phyloP scores from a whole-genome alignment of 2,797 vertebrate genomes.

The Acanthurus leucopareius region DNA sequence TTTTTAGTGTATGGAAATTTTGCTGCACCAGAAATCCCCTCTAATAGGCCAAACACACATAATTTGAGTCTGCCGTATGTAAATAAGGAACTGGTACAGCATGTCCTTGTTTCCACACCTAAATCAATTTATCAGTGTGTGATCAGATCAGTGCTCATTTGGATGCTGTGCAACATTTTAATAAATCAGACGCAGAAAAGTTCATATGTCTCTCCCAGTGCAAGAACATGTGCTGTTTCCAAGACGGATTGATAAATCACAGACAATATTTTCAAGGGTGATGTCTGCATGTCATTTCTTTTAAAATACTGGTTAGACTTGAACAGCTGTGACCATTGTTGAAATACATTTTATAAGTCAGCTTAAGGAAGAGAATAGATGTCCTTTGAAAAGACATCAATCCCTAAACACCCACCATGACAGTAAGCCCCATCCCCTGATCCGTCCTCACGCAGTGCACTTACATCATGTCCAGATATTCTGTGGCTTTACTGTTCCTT shows the following conservation, averaged over 20 bases:
- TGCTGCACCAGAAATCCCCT: slow-evolving; percentile 4
- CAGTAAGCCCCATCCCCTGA: slow-evolving; percentile 68
- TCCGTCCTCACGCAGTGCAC: slow-evolving; percentile 58
- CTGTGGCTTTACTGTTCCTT: slow-evolving; percentile 67
- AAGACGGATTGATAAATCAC: slow-evolving; percentile 63
- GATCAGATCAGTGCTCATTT: slow-evolving; percentile 77
- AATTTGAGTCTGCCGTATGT: slow-evolving; percentile 48
- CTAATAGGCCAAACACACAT: slow-evolving; percentile 40
- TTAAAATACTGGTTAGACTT: slow-evolving; percentile 51
- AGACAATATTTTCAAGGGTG: slow-evolving; percentile 63
- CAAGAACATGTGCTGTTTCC: slow-evolving; percentile 54
- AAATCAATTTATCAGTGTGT: slow-evolving; percentile 69
- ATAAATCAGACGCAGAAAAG: slow-evolving; percentile 70
- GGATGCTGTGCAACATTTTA: slow-evolving; percentile 56
- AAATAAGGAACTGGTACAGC: slow-evolving; percentile 51
- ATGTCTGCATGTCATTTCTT: slow-evolving; percentile 67
- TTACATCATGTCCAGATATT: slow-evolving; percentile 69
- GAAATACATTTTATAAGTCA: slow-evolving; percentile 59
- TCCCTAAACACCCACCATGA: slow-evolving; percentile 71
- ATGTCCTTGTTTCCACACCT: slow-evolving; percentile 64
- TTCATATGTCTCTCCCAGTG: slow-evolving; percentile 57
- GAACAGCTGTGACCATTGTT: slow-evolving; percentile 45
- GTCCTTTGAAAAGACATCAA: slow-evolving; percentile 73
- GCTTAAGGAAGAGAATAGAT: slow-evolving; percentile 65
- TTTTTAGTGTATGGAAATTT: slow-evolving; percentile 11